phyloP scores from a whole-genome alignment of 2,888 invertebrate genomes.

The Mesorhabditis belari region DNA sequence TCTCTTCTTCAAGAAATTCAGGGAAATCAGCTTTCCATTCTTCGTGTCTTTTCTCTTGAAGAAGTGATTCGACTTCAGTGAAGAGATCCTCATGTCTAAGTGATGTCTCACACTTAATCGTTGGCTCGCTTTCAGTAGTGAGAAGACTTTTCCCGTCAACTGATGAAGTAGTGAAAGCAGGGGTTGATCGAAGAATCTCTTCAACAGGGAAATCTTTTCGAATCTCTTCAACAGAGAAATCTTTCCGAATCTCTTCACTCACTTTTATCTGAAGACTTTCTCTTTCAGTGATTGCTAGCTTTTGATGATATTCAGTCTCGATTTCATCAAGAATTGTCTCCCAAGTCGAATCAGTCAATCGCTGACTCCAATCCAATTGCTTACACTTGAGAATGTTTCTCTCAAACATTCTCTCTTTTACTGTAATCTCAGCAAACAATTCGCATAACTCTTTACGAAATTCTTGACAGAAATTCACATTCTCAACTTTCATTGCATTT shows the following conservation, averaged over 20 bases:
- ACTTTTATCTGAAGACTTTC: neutral
- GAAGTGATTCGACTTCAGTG: neutral
- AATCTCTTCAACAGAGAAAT: no score
- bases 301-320: neutral
- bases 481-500: neutral
- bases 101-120: neutral
- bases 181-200: neutral
- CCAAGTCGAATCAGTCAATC: neutral
- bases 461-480: neutral
- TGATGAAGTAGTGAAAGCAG: no score
- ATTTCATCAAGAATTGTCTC: neutral
- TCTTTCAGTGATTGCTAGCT: neutral
- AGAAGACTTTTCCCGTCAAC: neutral
- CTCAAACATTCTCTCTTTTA: no score
- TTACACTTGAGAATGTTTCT: no score
- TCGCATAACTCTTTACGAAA: conserved; percentile 6
- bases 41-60: neutral
- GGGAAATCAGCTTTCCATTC: conserved; percentile 8
- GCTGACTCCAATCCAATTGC: neutral
- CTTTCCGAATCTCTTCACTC: no score
- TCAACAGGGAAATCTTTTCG: neutral
- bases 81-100: neutral
- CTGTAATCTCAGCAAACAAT: neutral
- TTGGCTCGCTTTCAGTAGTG: neutral
- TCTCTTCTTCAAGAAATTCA: conserved; percentile 18